phyloP scores from a whole-genome alignment of 1,140 invertebrate species.

The Mycetomoellerius zeteki region DNA sequence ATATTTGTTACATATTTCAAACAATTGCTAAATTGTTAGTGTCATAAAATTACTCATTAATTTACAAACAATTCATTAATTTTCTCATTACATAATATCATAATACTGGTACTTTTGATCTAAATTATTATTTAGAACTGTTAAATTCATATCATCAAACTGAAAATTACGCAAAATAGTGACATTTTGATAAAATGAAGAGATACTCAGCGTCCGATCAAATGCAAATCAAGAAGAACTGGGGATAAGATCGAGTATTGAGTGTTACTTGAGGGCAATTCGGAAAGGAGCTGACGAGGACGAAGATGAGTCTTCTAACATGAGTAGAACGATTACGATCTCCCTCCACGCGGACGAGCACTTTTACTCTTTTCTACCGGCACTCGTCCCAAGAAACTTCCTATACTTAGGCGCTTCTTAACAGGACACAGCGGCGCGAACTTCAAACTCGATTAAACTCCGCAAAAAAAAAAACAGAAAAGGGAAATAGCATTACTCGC shows the following conservation, averaged over 20 bases:
- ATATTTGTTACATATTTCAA: neutral
- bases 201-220: neutral
- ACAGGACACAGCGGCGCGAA: constrained; percentile 9
- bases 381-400: neutral
- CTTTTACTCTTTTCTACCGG: neutral
- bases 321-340: constrained; percentile 50
- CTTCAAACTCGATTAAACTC: constrained; percentile 47
- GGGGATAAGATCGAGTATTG: constrained; percentile 1
- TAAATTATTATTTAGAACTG: neutral
- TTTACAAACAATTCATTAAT: neutral
- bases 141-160: neutral
- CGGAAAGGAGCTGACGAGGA: constrained; percentile 51
- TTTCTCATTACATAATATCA: neutral
- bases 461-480: neutral
- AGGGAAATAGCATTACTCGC: neutral
- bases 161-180: neutral
- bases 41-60: constrained; percentile 1
- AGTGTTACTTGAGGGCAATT: constrained; percentile 48
- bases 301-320: constrained; percentile 3
- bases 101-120: neutral
- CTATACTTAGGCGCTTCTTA: constrained; percentile 28
- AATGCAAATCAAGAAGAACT: neutral
- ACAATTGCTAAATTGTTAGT: neutral
- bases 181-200: constrained; percentile 45
- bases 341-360: constrained; percentile 33